Conservation (phyloP, 2,797 vertebrate genomes). For the Ceryle rudis region DNA sequence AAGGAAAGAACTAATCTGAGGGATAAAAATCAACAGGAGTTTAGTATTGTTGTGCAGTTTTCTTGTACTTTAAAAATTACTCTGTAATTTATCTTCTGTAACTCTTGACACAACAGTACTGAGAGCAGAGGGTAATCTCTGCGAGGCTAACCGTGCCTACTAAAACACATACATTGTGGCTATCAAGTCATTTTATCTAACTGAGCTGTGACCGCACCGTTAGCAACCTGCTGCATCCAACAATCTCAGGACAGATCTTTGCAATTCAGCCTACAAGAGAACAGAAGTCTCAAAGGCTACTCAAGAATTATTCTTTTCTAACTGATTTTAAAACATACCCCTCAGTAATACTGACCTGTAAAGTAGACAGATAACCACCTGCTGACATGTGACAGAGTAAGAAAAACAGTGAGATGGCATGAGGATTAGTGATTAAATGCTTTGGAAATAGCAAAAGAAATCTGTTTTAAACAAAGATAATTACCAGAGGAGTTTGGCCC, state of each 20-base stretch:
- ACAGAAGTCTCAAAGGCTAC: background rate
- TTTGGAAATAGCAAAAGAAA: conserved; percentile 10
- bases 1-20: background rate
- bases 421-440: background rate
- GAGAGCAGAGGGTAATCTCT: background rate
- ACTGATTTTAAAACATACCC: background rate
- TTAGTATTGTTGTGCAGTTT: background rate
- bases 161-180: background rate
- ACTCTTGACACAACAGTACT: background rate
- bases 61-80: background rate
- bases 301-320: background rate
- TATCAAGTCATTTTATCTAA: background rate
- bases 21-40: background rate
- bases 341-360: background rate
- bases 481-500: background rate
- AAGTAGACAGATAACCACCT: background rate
- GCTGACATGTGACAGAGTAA: background rate
- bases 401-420: background rate
- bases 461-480: background rate
- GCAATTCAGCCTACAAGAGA: background rate
- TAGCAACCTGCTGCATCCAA: background rate
- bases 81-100: background rate
- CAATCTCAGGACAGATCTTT: background rate
- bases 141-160: background rate
- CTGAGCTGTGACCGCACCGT: background rate